A percentile compares a stretch with the other conserved stretches of the same genome.
phyloP scores from a whole-genome alignment of 2,797 vertebrate species.

The Periparus ater region DNA sequence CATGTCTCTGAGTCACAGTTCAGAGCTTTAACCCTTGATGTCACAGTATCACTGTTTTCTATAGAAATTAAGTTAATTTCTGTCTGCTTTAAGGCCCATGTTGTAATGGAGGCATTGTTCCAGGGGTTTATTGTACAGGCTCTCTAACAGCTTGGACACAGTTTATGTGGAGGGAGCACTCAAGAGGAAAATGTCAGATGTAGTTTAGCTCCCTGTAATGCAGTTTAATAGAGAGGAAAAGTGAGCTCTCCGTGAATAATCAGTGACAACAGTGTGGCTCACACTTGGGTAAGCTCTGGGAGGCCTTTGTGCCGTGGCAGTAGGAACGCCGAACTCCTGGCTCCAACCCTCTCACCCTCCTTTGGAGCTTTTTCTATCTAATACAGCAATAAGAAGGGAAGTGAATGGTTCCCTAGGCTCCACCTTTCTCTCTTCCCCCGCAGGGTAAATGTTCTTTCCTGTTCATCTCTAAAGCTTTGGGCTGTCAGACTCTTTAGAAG shows the following conservation, averaged over 20 bases:
- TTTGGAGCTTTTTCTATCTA: neutral
- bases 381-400: neutral
- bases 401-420: neutral
- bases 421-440: neutral
- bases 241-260: neutral
- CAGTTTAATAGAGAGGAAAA: conserved; percentile 2
- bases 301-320: neutral
- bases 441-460: neutral
- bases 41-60: neutral
- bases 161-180: neutral
- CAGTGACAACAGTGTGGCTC: neutral
- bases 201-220: conserved; percentile 7
- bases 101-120: neutral
- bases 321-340: neutral
- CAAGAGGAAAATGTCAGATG: neutral
- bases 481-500: neutral
- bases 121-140: neutral
- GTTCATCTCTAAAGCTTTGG: neutral
- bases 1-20: neutral
- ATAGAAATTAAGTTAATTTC: conserved; percentile 29
- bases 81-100: neutral
- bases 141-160: neutral
- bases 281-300: neutral
- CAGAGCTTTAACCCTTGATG: neutral
- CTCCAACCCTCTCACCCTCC: neutral